Base-by-base conservation (phyloP, 2,888 invertebrate species). In the Exephanes ischioxanthus region DNA sequence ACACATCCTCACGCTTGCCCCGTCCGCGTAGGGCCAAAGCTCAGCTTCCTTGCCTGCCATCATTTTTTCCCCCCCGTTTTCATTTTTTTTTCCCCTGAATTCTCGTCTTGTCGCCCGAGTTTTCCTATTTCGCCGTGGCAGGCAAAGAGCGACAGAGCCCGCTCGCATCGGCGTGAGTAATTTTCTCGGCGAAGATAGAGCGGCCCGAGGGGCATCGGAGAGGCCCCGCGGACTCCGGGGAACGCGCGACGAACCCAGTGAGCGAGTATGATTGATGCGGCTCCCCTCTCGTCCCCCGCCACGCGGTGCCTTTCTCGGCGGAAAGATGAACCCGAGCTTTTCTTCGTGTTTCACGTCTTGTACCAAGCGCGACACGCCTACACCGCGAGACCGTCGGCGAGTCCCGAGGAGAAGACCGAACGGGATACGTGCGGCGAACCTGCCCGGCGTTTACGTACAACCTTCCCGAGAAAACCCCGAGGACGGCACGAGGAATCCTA, bases 241-340 rank as follows among this genome's bases (percentile, higher is more conserved):
- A 88, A 86, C 84, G 86, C 86, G 87, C 87, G 88, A 89, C 90
- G 90, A 90, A 86, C 86, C 61, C 84, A 93, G 92, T 92, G 92
- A 93, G 92, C 89, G 93, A 93, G 92, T 91, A 93, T 93, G 93
- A 93, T 93, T 91, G 93, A 93, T 93, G 92, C 89, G 89, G 88
- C 89, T 89, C 90, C 89, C 89, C 83, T 67, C 73, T 61, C 67
- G n/a, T 68, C 55, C 66, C 48, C 61, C 66, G 33, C 16, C 51
- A 51, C 68, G 68, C 68, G 33, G 45, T 41, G 41, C 45, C 58
- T 67, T 53, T 78, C 80, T 45, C 48, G 55, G 26, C 37, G 75
- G 73, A 70, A 63, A 75, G 58, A 73, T 61, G 58, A 76, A 30
- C 77, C 73, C 71, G 84, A 77, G 77, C 66, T 75, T 68, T 53